Evolutionary conservation across 1,140 invertebrate species (phyloP), one percentile per base, ranked within the genome.

Genomic region (Amphibalanus amphitrite): DNA sequence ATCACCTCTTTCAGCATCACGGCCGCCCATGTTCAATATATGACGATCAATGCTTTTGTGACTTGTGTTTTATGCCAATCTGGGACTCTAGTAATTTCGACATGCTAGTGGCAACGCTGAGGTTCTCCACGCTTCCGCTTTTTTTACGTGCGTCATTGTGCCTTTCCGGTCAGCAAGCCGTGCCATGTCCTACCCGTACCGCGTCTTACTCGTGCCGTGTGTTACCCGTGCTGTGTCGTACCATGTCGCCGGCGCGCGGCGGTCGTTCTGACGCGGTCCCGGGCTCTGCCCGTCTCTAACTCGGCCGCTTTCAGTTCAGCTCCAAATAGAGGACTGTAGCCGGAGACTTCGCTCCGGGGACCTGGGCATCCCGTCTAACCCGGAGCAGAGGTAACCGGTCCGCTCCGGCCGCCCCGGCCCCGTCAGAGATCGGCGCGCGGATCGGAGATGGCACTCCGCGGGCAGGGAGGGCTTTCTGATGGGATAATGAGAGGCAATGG

Each of bases 271-370:
- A 59, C 47, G 47, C 13, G 10, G 10, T 13, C 13, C 23, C 47
- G 47, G 47, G 47, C 47, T 59, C 47, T 59, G 47, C 47, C 47
- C 47, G 47, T 23, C 47, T 59, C 47, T 59, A 59, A 59, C 47
- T 38, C 75, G 72, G 70, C 74, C 87, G 79, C 78, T 94, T 92
- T 84, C 92, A 97, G 94, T 97, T 86, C 95, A 98, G 88, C 91
- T 98, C 81, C 94, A 98, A 87, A 98, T 98, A 82, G 95, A 98
- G 87, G 95, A 98, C 86, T 91, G 97, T 82, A 95, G 90, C 85
- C 88, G 95, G 81, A 95, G 96, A 83, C 87, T 98, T 79, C 89
- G 95, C 78, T 95, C 92, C 74, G 95, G 95, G 77, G 95, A 98
- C 83, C 88, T 98, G 79, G 95, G 95, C 82, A 97, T 98, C 82